Percentiles rank a stretch among this genome's conserved stretches.
Evolutionary conservation across 2,797 vertebrate species (phyloP).

Genomic region (Coilia nasus): DNA sequence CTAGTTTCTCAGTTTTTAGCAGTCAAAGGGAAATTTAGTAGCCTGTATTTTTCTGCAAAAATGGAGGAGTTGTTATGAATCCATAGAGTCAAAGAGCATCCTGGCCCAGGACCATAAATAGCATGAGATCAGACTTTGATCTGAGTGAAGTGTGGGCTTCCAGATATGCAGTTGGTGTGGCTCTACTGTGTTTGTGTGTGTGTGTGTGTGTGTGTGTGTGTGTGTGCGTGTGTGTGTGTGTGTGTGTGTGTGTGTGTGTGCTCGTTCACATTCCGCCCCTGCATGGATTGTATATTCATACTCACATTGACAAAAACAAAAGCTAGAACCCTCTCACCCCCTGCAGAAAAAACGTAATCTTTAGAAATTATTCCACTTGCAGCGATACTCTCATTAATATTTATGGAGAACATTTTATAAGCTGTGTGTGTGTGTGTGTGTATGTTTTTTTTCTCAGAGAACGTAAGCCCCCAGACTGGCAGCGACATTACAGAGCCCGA

Average conservation of each 20-base stretch:
- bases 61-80: background rate
- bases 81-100: background rate
- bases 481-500: too few species aligned
- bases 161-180: background rate
- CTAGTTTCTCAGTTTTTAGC: background rate
- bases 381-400: background rate
- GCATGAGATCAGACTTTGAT: background rate
- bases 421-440: background rate
- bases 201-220: too few species aligned
- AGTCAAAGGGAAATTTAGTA: background rate
- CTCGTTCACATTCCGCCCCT: background rate
- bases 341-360: background rate
- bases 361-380: background rate
- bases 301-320: background rate
- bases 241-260: too few species aligned
- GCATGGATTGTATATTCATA: background rate
- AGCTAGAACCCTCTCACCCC: background rate
- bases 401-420: background rate
- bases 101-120: background rate
- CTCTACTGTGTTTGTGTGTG: background rate
- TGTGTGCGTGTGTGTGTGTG: too few species aligned
- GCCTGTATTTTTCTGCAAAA: background rate
- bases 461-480: too few species aligned
- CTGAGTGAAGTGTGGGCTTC: background rate
- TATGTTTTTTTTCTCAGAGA: background rate